phyloP scores from a whole-genome alignment of 2,113 vertebrate genomes.

The Speoplatyrhinus poulsoni region DNA sequence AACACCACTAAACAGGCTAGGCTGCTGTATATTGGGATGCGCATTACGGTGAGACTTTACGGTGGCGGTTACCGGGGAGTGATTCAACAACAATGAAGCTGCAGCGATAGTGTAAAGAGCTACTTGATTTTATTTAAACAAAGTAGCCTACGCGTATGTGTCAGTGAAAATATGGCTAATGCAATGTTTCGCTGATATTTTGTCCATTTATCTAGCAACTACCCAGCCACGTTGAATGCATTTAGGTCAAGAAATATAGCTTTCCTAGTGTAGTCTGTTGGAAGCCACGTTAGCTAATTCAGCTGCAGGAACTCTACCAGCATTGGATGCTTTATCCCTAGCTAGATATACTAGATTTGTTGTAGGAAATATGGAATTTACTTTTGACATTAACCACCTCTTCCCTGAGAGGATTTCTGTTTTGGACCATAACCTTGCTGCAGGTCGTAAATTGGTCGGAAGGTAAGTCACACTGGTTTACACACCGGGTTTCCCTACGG shows the following conservation, averaged over 20 bases:
- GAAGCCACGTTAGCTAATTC: slow-evolving; percentile 14
- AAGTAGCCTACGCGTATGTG: background rate
- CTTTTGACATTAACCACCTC: slow-evolving; percentile 72
- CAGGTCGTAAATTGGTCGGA: slow-evolving; percentile 54
- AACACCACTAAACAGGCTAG: too few species aligned
- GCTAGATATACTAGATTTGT: background rate
- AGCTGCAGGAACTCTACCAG: background rate
- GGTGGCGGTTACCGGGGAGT: slow-evolving; percentile 38
- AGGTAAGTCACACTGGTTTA: slow-evolving; percentile 55
- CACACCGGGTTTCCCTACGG: background rate
- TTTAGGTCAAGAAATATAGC: too few species aligned
- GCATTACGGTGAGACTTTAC: slow-evolving; percentile 6
- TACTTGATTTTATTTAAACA: background rate
- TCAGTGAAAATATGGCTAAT: background rate
- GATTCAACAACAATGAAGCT: slow-evolving; percentile 29
- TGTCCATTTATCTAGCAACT: background rate
- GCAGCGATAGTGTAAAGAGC: slow-evolving; percentile 16
- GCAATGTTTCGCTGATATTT: background rate
- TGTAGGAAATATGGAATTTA: slow-evolving; percentile 68
- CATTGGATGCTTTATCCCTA: background rate
- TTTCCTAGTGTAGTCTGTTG: too few species aligned
- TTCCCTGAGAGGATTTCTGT: slow-evolving; percentile 73
- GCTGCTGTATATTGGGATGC: too few species aligned
- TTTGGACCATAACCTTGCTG: slow-evolving; percentile 70
- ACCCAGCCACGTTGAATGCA: background rate